A percentile compares a stretch with the other conserved stretches of the same genome.
These are phyloP conservation scores for Ephialtes manifestator DNA, from an alignment of 2,888 invertebrate genomes.

Conservation along the genomic window DNA sequence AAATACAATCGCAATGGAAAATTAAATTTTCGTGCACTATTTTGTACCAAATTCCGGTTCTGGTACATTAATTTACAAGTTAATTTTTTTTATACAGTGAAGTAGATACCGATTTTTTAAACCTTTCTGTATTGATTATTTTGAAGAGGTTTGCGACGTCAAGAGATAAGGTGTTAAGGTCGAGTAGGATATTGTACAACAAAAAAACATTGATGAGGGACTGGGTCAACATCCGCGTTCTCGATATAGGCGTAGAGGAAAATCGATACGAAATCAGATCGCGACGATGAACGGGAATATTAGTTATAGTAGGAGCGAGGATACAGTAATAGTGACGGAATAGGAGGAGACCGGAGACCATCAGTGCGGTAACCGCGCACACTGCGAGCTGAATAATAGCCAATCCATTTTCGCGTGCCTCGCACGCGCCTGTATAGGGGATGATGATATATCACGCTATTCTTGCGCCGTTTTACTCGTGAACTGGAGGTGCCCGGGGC, in stretches of 20 bases:
- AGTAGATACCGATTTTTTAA: neutral
- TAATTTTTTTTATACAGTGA: neutral
- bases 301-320: slow-evolving; percentile 38
- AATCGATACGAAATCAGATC: slow-evolving; percentile 59
- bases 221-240: slow-evolving; percentile 40
- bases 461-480: slow-evolving; percentile 54
- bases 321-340: slow-evolving; percentile 30
- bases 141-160: neutral
- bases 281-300: slow-evolving; percentile 30
- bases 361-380: slow-evolving; percentile 29
- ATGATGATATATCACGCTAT: slow-evolving; percentile 62
- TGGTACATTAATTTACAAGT: neutral
- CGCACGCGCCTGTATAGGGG: slow-evolving; percentile 26
- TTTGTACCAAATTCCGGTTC: neutral
- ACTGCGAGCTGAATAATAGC: slow-evolving; percentile 64
- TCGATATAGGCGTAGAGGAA: slow-evolving; percentile 41
- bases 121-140: neutral
- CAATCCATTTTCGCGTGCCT: slow-evolving; percentile 65
- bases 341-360: slow-evolving; percentile 31
- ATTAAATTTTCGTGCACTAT: too few species aligned
- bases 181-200: neutral
- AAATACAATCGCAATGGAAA: too few species aligned
- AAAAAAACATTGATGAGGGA: slow-evolving; percentile 26
- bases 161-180: neutral
- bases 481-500: slow-evolving; percentile 34